These are phyloP conservation scores for Leuciscus idus DNA, from an alignment of 2,113 vertebrate species.

Conservation along the genomic window DNA sequence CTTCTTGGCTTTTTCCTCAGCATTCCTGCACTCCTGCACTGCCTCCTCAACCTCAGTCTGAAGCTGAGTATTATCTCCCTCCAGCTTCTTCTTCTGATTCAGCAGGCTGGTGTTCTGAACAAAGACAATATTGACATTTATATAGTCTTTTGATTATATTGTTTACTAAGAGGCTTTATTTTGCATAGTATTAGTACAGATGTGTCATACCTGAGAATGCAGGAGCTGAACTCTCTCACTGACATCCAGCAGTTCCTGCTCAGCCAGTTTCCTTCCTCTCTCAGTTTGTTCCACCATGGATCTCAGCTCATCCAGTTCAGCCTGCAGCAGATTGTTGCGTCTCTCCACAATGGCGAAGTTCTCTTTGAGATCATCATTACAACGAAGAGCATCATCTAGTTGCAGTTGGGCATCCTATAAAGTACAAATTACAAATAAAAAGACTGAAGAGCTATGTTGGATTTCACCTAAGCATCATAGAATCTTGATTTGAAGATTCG, in stretches of 20 bases:
- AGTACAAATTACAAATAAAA: not conserved
- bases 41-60: conserved; percentile 61
- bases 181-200: not conserved
- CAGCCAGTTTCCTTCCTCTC: conserved; percentile 71
- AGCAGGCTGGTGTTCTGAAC: conserved; percentile 57
- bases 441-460: not conserved
- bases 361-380: conserved; percentile 77
- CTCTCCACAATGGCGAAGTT: conserved; percentile 77
- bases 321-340: conserved; percentile 73
- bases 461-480: too few species aligned
- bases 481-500: too few species aligned
- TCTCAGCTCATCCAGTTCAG: conserved; percentile 77
- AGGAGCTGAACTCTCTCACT: conserved; percentile 78
- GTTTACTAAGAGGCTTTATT: not conserved
- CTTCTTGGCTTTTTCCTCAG: conserved; percentile 73
- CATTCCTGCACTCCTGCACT: conserved; percentile 58
- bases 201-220: conserved; percentile 72
- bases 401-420: conserved; percentile 75
- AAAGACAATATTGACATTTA: not conserved
- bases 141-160: not conserved
- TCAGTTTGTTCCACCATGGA: conserved; percentile 75
- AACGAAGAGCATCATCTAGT: conserved; percentile 67
- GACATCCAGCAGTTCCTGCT: conserved; percentile 66
- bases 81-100: conserved; percentile 77
- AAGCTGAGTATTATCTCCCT: conserved; percentile 63